phyloP scores from a whole-genome alignment of 2,888 invertebrate genomes.

The Cheilosia soror region DNA sequence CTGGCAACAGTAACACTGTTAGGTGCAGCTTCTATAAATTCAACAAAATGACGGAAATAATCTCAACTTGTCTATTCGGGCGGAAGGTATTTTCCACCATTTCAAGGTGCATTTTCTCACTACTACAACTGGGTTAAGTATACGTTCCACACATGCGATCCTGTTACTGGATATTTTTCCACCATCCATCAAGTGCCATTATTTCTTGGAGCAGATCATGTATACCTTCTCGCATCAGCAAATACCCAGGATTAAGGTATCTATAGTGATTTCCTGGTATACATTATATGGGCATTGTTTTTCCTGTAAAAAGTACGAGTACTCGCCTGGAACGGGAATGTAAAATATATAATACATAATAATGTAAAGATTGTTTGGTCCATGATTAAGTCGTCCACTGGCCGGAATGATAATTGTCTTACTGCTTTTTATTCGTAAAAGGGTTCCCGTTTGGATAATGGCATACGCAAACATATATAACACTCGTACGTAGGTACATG shows the following conservation, averaged over 20 bases:
- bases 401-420: slow-evolving; percentile 44
- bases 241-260: too few relatives aligned
- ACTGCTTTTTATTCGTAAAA: slow-evolving; percentile 34
- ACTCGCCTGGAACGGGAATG: neutral
- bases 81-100: neutral
- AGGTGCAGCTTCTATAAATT: neutral
- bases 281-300: neutral
- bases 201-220: neutral
- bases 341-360: neutral
- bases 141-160: neutral
- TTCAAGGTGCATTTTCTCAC: slow-evolving; percentile 5
- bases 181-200: neutral
- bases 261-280: too few relatives aligned
- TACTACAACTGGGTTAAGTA: slow-evolving; percentile 10
- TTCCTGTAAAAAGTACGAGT: too few relatives aligned
- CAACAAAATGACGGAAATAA: neutral
- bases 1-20: neutral
- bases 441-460: slow-evolving; percentile 36
- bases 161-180: neutral
- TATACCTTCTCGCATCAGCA: too few relatives aligned
- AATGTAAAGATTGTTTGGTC: neutral
- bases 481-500: neutral
- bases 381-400: slow-evolving; percentile 37
- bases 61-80: neutral
- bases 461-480: slow-evolving; percentile 8